Evolutionary conservation across 2,888 invertebrate genomes (phyloP), one percentile per base, ranked within the genome.

Genomic region (Lithophane semibrunnea): DNA sequence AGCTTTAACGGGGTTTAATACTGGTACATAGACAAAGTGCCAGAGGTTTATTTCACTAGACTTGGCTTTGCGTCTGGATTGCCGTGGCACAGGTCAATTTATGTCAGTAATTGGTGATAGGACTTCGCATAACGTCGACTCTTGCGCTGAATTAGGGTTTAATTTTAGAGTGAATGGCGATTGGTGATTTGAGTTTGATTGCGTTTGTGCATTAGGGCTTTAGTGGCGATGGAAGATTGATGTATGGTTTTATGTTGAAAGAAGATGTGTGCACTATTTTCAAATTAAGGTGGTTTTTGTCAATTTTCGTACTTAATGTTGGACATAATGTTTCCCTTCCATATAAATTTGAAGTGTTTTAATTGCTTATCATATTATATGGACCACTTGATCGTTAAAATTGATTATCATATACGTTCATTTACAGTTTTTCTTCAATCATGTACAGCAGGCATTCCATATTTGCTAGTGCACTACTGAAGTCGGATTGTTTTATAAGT

Each of bases 21-120:
- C 89, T 87, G 86, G 90, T 91, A 92, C 92, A 90, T 90, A 94
- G 92, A 94, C 93, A 93, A 92, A 95, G 93, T 94, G 93, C 91
- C 90, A 83, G 89, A 89, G 92, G 94, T 94, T 93, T 93, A 93
- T 93, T 94, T 93, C 94, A 92, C 92, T 92, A 91, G 91, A 92
- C 92, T 91, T 90, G 87, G 90, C 91, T 90, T 89, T 86, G 76
- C 84, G 86, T 86, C 87, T 86, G 84, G 88, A 89, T 88, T 88
- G 86, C 75, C 84, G 77, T 42, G n/a, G 83, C 75, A 77, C 86
- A 74, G 90, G 88, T 91, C 93, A 91, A 91, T 92, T 92, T 90
- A 90, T 91, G 85, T 76, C 84, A 81, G 89, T 93, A 92, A 93
- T 92, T 90, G 91, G 88, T 83, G 83, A 85, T 88, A 86, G 80